Evolutionary conservation across 2,797 vertebrate genomes (phyloP), one percentile per base, ranked within the genome.

Genomic region (Sphenopsis melanotis): DNA sequence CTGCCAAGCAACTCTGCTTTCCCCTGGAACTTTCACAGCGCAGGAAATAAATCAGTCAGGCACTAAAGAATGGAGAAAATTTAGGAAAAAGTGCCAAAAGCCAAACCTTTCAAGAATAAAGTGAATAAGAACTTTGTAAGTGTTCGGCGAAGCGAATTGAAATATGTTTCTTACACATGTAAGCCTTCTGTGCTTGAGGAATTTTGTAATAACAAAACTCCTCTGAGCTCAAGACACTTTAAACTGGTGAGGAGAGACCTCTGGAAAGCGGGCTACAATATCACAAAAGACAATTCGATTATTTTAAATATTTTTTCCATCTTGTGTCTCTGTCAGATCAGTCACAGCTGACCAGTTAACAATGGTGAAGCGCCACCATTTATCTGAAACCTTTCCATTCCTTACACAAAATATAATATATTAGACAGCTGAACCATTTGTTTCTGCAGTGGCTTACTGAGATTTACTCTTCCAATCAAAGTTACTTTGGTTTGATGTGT

Each of bases 11-110:
- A 76, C 89, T 95, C 91, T 72, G 84, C 94, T 93, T 95, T 95
- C 89, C 89, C 72, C 93, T 94, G 84, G 85, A 97, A 96, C 95
- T 91, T 92, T 71, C 87, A 92, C 82, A 65, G 77, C 49, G 29
- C 34, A 96, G 90, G 84, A 93, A 94, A 96, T 97, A 97, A 97
- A 96, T 97, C 96, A 97, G 87, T 77, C 96, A 95, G 90, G 94
- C 96, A 94, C 86, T 96, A 97, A 97, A 97, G 90, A 63, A 82
- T 81, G 85, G 83, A 81, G 90, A 91, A 90, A 82, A 95, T 85
- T 72, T 53, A 90, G 68, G 79, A 46, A 75, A 60, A 86, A 83
- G 42, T 4, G 24, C 94, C 93, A 83, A 87, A 79, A 91, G 92
- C 64, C 52, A 94, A 91, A 76, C 37, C 44, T 96, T 94, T 95